These are phyloP conservation scores for Mobula hypostoma DNA, from an alignment of 2,113 vertebrate genomes.

Conservation along the genomic window DNA sequence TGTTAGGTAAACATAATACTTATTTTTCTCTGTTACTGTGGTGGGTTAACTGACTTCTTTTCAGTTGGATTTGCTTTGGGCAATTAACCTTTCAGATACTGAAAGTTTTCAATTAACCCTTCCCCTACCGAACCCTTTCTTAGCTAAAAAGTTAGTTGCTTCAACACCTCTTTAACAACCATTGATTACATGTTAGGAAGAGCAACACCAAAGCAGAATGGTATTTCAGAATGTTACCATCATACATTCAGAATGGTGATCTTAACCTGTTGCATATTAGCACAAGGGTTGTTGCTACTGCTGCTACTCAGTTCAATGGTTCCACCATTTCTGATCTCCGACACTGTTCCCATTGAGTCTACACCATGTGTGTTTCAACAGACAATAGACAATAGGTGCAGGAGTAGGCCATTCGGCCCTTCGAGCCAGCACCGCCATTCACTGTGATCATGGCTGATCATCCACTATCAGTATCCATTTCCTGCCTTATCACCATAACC, in stretches of 20 bases:
- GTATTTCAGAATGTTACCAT: neutral
- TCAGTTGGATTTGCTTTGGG: neutral
- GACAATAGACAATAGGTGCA: too few relatives aligned
- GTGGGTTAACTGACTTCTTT: neutral
- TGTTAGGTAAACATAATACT: neutral
- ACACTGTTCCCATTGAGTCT: too few relatives aligned
- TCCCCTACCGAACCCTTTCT: neutral
- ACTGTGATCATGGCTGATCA: too few relatives aligned
- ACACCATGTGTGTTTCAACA: too few relatives aligned
- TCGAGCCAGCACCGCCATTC: too few relatives aligned
- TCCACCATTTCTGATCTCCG: too few relatives aligned
- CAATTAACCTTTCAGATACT: neutral
- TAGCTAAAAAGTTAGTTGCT: neutral
- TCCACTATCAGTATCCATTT: too few relatives aligned
- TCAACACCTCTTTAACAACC: neutral
- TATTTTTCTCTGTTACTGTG: neutral
- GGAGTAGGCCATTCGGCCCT: too few relatives aligned
- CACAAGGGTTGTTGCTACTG: too few relatives aligned
- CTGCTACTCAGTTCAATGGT: too few relatives aligned
- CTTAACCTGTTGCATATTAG: too few relatives aligned
- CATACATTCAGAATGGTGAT: neutral
- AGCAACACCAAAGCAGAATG: neutral
- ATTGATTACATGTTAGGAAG: neutral
- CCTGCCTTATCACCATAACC: too few relatives aligned
- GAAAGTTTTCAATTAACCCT: neutral